These are phyloP conservation scores for Morone chrysops DNA, from an alignment of 2,113 vertebrate genomes.

Conservation along the genomic window DNA sequence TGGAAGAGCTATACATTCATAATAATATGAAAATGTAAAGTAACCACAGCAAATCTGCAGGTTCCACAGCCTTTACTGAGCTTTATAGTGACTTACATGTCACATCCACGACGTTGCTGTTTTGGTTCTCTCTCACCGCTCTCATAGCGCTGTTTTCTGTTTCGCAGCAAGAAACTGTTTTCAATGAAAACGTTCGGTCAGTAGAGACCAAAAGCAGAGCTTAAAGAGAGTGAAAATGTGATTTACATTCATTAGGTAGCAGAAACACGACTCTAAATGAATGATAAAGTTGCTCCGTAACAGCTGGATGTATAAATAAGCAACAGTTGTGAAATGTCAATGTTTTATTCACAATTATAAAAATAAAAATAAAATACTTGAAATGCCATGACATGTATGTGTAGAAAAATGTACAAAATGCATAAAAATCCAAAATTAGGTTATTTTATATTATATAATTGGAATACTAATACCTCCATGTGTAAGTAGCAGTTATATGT, in stretches of 20 bases:
- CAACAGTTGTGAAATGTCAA: neutral
- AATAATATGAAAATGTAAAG: too few relatives aligned
- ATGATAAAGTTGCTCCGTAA: neutral
- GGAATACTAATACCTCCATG: too few relatives aligned
- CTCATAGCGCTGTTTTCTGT: neutral
- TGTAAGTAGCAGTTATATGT: too few relatives aligned
- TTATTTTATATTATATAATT: too few relatives aligned
- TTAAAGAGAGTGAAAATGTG: neutral
- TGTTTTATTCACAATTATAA: neutral
- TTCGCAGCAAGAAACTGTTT: neutral
- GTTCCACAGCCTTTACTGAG: neutral
- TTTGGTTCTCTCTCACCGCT: neutral
- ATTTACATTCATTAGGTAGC: neutral
- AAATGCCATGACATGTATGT: neutral
- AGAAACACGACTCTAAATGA: neutral
- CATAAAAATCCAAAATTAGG: too few relatives aligned
- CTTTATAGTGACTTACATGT: neutral
- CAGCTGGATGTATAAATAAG: neutral
- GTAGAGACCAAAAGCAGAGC: neutral
- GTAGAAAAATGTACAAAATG: too few relatives aligned
- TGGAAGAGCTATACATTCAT: neutral
- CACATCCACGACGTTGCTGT: neutral
- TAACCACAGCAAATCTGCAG: too few relatives aligned
- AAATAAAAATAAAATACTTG: neutral
- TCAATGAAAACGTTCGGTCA: neutral